A percentile compares a stretch with the other conserved stretches of the same genome.
Evolutionary conservation across 1,140 invertebrate species (phyloP).

Genomic region (Hyles vespertilio): DNA sequence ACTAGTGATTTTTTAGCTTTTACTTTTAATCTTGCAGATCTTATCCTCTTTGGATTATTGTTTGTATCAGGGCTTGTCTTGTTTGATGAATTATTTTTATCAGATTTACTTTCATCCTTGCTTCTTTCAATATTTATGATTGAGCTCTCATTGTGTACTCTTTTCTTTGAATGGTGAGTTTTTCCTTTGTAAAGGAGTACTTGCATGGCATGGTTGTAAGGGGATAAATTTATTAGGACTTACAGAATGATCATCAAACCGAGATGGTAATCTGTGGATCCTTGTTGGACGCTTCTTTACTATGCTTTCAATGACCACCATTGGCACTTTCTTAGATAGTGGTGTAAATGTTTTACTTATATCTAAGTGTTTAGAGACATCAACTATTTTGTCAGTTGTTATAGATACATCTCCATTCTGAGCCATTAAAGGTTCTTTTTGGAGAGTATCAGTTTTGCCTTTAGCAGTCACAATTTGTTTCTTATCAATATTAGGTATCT

Average conservation of each 20-base stretch:
- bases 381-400: slow-evolving; percentile 4
- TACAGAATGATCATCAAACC: slow-evolving; percentile 47
- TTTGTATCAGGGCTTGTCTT: slow-evolving; percentile 17
- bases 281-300: slow-evolving; percentile 44
- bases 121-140: neutral
- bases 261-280: slow-evolving; percentile 48
- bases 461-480: too few species aligned
- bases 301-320: slow-evolving; percentile 29
- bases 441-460: too few species aligned
- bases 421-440: too few species aligned
- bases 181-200: slow-evolving; percentile 42
- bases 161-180: slow-evolving; percentile 17
- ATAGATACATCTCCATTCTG: too few species aligned
- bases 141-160: slow-evolving; percentile 9
- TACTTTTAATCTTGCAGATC: slow-evolving; percentile 12
- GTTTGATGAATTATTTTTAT: neutral
- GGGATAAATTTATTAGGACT: slow-evolving; percentile 54
- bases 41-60: slow-evolving; percentile 17
- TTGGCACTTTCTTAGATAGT: slow-evolving; percentile 33
- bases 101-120: neutral
- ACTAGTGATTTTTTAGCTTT: slow-evolving; percentile 12
- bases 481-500: too few species aligned
- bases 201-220: slow-evolving; percentile 46
- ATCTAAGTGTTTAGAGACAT: neutral
- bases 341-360: slow-evolving; percentile 1